phyloP scores from a whole-genome alignment of 2,797 vertebrate genomes.

The Lithobates pipiens region DNA sequence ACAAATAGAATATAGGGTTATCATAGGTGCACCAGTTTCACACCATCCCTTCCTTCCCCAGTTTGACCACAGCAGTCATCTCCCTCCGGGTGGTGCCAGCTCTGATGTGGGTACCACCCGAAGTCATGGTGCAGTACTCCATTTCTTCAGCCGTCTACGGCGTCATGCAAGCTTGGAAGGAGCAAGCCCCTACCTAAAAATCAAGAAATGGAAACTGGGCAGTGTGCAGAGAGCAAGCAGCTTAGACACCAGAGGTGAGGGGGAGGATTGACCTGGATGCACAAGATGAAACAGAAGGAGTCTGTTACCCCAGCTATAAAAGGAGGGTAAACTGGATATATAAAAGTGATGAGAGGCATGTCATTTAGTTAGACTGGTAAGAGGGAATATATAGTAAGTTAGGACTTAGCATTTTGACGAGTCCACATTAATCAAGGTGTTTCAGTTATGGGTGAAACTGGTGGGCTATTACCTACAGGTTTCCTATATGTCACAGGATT shows the following conservation, averaged over 20 bases:
- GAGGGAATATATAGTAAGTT: neutral
- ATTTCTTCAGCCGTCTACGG: conserved; percentile 92
- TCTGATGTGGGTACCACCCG: conserved; percentile 62
- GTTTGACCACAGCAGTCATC: conserved; percentile 47
- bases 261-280: conserved; percentile 26
- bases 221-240: conserved; percentile 93
- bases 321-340: conserved; percentile 29
- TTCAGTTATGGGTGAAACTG: neutral
- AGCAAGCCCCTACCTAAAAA: conserved; percentile 94
- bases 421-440: too few species aligned
- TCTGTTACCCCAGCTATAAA: conserved; percentile 13
- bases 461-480: neutral
- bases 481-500: neutral
- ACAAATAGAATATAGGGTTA: neutral
- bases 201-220: conserved; percentile 97
- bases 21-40: conserved; percentile 1
- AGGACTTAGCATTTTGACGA: neutral
- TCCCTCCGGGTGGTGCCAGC: conserved; percentile 22
- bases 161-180: conserved; percentile 94
- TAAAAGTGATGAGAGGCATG: conserved; percentile 30
- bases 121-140: conserved; percentile 82
- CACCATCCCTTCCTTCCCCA: conserved; percentile 15
- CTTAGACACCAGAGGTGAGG: conserved; percentile 93
- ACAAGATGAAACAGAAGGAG: conserved; percentile 26
- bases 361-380: neutral